phyloP scores from a whole-genome alignment of 2,797 vertebrate genomes.

The Macropus fuliginosus region DNA sequence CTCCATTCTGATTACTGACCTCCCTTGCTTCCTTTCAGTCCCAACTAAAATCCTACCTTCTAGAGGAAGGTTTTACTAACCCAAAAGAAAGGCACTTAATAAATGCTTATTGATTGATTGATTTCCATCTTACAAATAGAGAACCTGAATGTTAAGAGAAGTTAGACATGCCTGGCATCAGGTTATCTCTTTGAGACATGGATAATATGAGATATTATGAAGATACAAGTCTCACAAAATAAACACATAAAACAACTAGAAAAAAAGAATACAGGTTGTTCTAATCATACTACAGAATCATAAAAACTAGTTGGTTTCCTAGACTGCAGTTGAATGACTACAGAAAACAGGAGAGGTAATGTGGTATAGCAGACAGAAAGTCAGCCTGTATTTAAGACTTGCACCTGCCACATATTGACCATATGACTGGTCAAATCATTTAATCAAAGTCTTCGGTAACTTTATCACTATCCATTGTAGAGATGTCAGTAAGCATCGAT shows the following conservation, averaged over 20 bases:
- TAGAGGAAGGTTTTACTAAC: neutral
- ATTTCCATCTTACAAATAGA: neutral
- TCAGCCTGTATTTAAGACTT: neutral
- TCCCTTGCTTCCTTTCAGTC: neutral
- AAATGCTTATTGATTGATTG: neutral
- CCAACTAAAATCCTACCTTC: neutral
- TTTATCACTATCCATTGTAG: neutral
- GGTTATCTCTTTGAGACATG: neutral
- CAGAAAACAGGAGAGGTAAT: neutral
- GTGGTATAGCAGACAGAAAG: neutral
- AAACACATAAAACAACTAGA: neutral
- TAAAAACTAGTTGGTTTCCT: neutral
- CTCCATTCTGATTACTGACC: neutral
- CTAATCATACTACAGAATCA: neutral
- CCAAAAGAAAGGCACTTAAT: neutral
- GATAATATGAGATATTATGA: neutral
- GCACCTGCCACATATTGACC: neutral
- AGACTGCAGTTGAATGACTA: no score
- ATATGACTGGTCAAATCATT: neutral
- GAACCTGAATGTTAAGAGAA: neutral
- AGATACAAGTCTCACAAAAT: neutral
- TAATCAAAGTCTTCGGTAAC: neutral
- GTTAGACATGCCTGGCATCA: neutral
- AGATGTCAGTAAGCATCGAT: neutral
- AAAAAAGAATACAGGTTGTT: neutral